These are phyloP conservation scores for Conistra vaccinii DNA, from an alignment of 2,888 invertebrate genomes.

Conservation along the genomic window DNA sequence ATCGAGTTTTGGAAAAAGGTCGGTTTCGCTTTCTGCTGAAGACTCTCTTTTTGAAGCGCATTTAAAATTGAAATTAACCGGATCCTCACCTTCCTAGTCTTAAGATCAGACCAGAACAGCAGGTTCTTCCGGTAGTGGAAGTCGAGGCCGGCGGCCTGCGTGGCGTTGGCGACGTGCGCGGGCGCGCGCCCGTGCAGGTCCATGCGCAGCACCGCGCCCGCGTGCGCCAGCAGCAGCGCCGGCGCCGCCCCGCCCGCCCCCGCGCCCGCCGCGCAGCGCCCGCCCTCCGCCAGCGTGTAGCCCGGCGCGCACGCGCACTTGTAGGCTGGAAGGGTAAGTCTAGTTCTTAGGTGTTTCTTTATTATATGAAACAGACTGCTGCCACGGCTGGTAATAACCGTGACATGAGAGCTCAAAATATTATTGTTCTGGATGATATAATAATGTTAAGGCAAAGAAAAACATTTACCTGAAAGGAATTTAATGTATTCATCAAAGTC, in stretches of 20 bases:
- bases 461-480: not conserved
- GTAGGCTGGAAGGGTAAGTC: conserved; percentile 89
- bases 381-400: not conserved
- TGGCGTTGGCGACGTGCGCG: conserved; percentile 94
- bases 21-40: not conserved
- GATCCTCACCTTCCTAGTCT: conserved; percentile 93
- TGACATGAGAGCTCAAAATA: not conserved
- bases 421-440: not conserved
- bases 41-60: no score
- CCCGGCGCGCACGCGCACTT: conserved; percentile 95
- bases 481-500: not conserved
- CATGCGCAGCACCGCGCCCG: conserved; percentile 93
- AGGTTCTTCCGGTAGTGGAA: conserved; percentile 94
- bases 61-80: not conserved
- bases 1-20: not conserved
- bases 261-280: conserved; percentile 87
- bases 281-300: conserved; percentile 91
- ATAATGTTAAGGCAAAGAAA: not conserved
- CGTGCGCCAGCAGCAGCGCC: conserved; percentile 89
- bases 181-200: conserved; percentile 92
- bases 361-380: not conserved
- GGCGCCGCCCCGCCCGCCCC: conserved; percentile 89
- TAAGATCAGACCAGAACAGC: conserved; percentile 97
- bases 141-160: conserved; percentile 96
- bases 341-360: not conserved